Percentiles rank a stretch among this genome's conserved stretches.
phyloP scores from a whole-genome alignment of 92 coral and sea anemone genomes.

The Zoanthus sansibaricus region DNA sequence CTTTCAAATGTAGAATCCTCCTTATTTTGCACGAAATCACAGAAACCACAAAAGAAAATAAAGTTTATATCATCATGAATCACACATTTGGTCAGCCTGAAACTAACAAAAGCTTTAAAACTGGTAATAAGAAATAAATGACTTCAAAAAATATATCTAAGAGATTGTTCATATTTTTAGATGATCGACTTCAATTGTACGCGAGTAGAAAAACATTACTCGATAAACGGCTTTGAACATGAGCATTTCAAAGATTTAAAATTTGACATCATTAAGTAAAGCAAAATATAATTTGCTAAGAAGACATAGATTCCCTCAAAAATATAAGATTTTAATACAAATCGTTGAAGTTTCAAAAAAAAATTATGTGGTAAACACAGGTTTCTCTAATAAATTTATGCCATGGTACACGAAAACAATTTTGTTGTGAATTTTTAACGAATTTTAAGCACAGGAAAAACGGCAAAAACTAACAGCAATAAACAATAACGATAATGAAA shows the following conservation, averaged over 20 bases:
- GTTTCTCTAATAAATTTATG: constrained; percentile 5
- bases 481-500: not conserved
- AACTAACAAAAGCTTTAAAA: not conserved
- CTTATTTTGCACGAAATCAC: constrained; percentile 41
- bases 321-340: not conserved
- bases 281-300: not conserved
- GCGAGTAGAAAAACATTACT: constrained; percentile 12
- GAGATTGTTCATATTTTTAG: not conserved
- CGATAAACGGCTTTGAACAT: constrained; percentile 21
- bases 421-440: constrained; percentile 36
- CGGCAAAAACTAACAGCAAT: constrained; percentile 5
- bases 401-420: constrained; percentile 46
- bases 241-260: not conserved
- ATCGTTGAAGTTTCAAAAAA: constrained; percentile 17
- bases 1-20: not conserved
- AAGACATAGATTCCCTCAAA: not conserved
- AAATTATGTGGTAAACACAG: constrained; percentile 45
- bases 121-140: not conserved
- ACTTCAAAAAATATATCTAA: not conserved
- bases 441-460: not conserved
- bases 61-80: not conserved
- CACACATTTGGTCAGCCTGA: not conserved
- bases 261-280: not conserved
- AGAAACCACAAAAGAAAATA: not conserved
- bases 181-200: not conserved